These are phyloP conservation scores for Spatula versicolor DNA, from an alignment of 2,797 vertebrate genomes.

Conservation along the genomic window DNA sequence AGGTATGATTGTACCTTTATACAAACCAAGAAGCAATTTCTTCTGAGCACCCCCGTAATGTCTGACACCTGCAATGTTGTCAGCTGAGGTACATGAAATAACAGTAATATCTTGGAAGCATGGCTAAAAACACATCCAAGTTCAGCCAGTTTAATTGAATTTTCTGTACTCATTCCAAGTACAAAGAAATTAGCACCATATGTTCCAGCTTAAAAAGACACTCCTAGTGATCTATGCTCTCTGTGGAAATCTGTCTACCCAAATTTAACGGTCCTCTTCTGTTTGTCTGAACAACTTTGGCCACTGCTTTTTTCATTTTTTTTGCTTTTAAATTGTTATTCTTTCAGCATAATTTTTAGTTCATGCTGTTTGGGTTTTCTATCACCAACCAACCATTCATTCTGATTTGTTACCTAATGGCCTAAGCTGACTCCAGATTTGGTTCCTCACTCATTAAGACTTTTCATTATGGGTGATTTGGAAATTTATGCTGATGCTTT, in stretches of 20 bases:
- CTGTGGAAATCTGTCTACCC: conserved; percentile 21
- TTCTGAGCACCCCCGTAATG: not conserved
- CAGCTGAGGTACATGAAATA: not conserved
- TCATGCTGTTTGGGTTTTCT: conserved; percentile 17
- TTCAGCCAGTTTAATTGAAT: conserved; percentile 54
- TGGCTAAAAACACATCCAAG: conserved; percentile 21
- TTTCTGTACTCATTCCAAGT: conserved; percentile 18
- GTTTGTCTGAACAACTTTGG: conserved; percentile 31
- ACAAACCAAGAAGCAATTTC: not conserved
- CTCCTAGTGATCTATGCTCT: conserved; percentile 21
- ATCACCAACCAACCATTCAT: not conserved
- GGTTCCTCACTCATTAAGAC: conserved; percentile 18
- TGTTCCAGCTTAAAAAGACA: conserved; percentile 6
- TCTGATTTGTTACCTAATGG: conserved; percentile 12
- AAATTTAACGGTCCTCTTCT: conserved; percentile 1
- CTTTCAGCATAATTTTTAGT: not conserved
- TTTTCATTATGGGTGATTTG: conserved; percentile 32
- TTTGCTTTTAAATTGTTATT: conserved; percentile 36
- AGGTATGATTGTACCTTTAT: not conserved
- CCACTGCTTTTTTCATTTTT: conserved; percentile 9
- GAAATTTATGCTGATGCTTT: conserved; percentile 32
- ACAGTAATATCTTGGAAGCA: not conserved
- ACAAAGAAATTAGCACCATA: conserved; percentile 36
- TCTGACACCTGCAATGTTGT: not conserved
- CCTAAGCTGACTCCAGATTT: conserved; percentile 27